These are phyloP conservation scores for Amphilophus citrinellus DNA, from an alignment of 2,113 vertebrate genomes.

Conservation along the genomic window DNA sequence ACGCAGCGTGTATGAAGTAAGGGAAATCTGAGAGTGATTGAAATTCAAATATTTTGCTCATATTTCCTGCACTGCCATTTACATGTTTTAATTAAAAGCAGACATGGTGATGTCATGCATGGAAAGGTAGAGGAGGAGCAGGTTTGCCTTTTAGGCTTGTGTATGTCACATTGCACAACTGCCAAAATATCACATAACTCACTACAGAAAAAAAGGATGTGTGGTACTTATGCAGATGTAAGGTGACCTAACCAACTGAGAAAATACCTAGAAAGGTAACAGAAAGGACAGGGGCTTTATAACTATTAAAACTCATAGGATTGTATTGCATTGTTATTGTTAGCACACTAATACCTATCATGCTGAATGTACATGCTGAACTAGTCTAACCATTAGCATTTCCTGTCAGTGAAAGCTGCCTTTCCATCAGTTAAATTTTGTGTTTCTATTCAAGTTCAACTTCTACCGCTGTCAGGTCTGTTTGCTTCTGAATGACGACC, in stretches of 20 bases:
- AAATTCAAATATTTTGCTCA: slow-evolving; percentile 72
- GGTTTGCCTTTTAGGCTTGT: slow-evolving; percentile 26
- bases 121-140: slow-evolving; percentile 36
- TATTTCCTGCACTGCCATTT: slow-evolving; percentile 56
- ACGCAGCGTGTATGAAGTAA: slow-evolving; percentile 69
- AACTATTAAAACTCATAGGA: slow-evolving; percentile 39
- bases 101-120: slow-evolving; percentile 63
- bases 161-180: slow-evolving; percentile 35
- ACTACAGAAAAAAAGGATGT: slow-evolving; percentile 51
- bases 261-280: slow-evolving; percentile 59
- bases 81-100: slow-evolving; percentile 82
- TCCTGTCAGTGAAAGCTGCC: slow-evolving; percentile 12
- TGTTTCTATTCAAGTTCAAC: slow-evolving; percentile 46
- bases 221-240: slow-evolving; percentile 65
- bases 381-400: slow-evolving; percentile 1
- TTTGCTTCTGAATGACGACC: slow-evolving; percentile 73
- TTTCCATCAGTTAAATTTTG: slow-evolving; percentile 44
- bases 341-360: slow-evolving; percentile 23
- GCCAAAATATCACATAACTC: slow-evolving; percentile 72
- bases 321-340: slow-evolving; percentile 4
- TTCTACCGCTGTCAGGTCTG: slow-evolving; percentile 35
- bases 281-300: slow-evolving; percentile 17
- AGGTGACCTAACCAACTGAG: slow-evolving; percentile 71
- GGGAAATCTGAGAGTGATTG: slow-evolving; percentile 70
- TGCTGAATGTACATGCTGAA: background rate